Conservation (phyloP, 1,140 invertebrate species). For the Mamestra configurata region DNA sequence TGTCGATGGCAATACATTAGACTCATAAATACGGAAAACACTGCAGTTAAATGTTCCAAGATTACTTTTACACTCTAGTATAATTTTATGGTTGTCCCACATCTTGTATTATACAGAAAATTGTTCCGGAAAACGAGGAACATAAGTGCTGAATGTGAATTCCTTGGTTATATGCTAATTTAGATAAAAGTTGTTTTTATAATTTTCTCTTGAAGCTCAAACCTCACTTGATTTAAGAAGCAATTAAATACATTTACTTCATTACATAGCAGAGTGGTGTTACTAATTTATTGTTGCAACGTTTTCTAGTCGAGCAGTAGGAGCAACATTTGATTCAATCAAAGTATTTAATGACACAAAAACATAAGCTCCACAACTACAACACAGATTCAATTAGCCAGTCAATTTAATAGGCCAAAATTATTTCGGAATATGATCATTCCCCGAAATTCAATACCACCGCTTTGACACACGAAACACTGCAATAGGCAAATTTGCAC, state of each 20-base stretch:
- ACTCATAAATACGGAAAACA: neutral
- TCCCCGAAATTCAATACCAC: neutral
- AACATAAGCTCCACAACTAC: no score
- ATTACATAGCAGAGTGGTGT: neutral
- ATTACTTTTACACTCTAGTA: neutral
- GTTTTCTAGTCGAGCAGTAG: neutral
- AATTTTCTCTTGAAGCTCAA: constrained; percentile 4
- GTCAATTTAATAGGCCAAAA: neutral
- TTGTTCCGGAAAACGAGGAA: neutral
- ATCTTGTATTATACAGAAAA: neutral
- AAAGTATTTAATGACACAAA: no score
- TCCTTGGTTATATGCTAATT: neutral
- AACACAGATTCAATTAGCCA: no score
- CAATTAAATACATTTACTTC: constrained; percentile 8
- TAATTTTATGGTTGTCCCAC: neutral
- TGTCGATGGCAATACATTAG: neutral
- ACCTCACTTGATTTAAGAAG: constrained; percentile 2
- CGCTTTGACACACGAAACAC: neutral
- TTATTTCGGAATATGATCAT: neutral
- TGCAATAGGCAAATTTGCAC: neutral
- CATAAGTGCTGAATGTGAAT: neutral
- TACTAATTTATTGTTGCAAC: neutral
- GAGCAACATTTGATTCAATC: no score
- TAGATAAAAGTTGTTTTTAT: neutral
- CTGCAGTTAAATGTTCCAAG: neutral